phyloP scores from a whole-genome alignment of 1,140 invertebrate species.

The Micrasema longulum region DNA sequence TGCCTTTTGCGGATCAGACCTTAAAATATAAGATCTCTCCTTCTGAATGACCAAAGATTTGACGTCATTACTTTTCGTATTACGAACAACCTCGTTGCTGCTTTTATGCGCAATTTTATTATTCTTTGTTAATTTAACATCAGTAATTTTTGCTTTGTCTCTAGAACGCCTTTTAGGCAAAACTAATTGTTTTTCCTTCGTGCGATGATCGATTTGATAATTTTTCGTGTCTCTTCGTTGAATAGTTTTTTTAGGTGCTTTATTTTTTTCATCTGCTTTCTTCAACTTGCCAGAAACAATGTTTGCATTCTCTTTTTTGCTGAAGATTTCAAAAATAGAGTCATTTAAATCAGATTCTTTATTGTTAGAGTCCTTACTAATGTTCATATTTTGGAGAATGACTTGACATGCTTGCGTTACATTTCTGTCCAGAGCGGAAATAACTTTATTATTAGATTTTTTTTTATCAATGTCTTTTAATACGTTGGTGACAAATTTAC shows the following conservation, averaged over 20 bases:
- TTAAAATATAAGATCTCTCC: too few relatives aligned
- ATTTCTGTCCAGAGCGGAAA: background rate
- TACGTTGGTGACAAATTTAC: constrained; percentile 25
- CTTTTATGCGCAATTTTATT: too few relatives aligned
- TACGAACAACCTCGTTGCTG: too few relatives aligned
- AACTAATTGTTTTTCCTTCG: background rate
- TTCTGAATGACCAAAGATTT: too few relatives aligned
- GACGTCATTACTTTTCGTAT: too few relatives aligned
- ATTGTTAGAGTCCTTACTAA: too few relatives aligned
- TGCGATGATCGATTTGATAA: background rate
- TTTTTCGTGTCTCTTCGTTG: constrained; percentile 1
- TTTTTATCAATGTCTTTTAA: constrained; percentile 30
- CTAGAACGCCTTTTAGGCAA: constrained; percentile 7
- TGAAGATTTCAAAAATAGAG: constrained; percentile 29
- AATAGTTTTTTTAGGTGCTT: too few relatives aligned
- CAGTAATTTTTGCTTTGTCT: background rate
- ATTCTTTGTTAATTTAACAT: too few relatives aligned
- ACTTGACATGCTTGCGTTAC: too few relatives aligned
- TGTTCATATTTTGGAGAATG: constrained; percentile 8
- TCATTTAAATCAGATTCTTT: constrained; percentile 12
- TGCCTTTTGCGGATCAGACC: too few relatives aligned
- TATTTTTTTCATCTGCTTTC: too few relatives aligned
- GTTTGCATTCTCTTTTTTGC: constrained; percentile 17
- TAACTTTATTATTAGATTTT: background rate
- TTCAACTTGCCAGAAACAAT: too few relatives aligned